These are phyloP conservation scores for Carcinoscorpius rotundicauda DNA, from an alignment of 1,140 invertebrate species.

Conservation along the genomic window DNA sequence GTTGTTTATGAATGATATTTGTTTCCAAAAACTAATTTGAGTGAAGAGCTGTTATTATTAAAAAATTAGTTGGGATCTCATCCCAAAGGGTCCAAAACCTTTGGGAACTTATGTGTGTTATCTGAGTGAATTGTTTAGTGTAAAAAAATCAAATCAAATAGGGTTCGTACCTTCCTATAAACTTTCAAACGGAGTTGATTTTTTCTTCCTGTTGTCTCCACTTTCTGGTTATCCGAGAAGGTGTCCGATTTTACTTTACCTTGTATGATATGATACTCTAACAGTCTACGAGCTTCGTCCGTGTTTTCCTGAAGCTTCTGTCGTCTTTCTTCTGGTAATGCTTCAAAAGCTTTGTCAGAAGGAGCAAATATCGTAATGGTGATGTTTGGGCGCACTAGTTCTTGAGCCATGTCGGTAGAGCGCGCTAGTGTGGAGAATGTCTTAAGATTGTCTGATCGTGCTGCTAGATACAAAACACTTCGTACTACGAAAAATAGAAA, in stretches of 20 bases:
- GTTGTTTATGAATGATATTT: no score
- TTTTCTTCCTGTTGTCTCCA: conserved; percentile 34
- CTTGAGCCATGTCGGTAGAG: conserved; percentile 34
- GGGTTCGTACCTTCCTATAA: conserved; percentile 29
- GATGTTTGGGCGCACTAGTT: conserved; percentile 32
- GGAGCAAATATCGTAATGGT: conserved; percentile 44
- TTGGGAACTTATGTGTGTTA: no score
- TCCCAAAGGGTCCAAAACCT: no score
- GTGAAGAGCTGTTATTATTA: no score
- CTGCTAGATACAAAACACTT: conserved; percentile 31
- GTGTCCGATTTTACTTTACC: conserved; percentile 31
- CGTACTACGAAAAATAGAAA: no score
- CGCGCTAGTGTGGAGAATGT: conserved; percentile 34
- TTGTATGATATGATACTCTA: conserved; percentile 33
- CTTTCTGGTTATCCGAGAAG: conserved; percentile 35
- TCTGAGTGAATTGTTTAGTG: no score
- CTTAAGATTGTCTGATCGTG: conserved; percentile 27
- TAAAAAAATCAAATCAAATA: background rate
- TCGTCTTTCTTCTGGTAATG: conserved; percentile 31
- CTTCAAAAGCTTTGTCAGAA: conserved; percentile 37
- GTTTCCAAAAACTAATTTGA: no score
- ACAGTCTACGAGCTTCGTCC: conserved; percentile 31
- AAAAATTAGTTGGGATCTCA: no score
- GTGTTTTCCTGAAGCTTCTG: conserved; percentile 29
- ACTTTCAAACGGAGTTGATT: conserved; percentile 35